Percentiles rank a stretch among this genome's conserved stretches.
These are phyloP conservation scores for Netelia virgata DNA, from an alignment of 2,888 invertebrate genomes.

Conservation along the genomic window DNA sequence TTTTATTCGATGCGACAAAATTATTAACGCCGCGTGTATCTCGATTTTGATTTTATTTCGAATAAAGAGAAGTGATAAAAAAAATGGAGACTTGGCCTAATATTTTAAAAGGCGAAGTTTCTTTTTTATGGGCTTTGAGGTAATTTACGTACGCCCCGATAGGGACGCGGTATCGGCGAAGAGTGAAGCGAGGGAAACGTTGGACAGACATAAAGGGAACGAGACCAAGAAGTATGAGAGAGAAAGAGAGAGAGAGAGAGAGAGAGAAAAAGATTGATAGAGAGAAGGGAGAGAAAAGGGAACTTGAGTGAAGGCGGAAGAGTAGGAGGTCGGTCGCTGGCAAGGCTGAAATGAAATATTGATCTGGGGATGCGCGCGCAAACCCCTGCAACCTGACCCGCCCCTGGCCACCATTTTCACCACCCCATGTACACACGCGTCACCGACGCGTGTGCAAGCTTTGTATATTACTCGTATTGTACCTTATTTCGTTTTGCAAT, in stretches of 20 bases:
- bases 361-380: conserved; percentile 84
- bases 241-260: conserved; percentile 22
- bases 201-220: conserved; percentile 26
- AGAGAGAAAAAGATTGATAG: conserved; percentile 41
- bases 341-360: conserved; percentile 84
- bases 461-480: not conserved
- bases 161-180: not conserved
- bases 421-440: conserved; percentile 46
- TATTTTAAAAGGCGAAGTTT: too few relatives aligned
- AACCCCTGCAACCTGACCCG: conserved; percentile 81
- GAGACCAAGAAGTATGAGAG: conserved; percentile 20
- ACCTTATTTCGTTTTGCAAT: conserved; percentile 19
- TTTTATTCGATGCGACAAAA: too few relatives aligned
- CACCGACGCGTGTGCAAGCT: conserved; percentile 14
- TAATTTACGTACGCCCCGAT: conserved; percentile 39
- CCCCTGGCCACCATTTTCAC: conserved; percentile 79
- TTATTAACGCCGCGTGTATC: too few relatives aligned
- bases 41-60: too few relatives aligned
- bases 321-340: conserved; percentile 73
- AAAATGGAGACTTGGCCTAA: too few relatives aligned
- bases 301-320: conserved; percentile 65
- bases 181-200: conserved; percentile 5
- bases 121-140: not conserved
- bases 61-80: too few relatives aligned
- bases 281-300: conserved; percentile 56